Evolutionary conservation across 2,113 vertebrate genomes (phyloP).

Genomic region (Hemichromis elongatus): DNA sequence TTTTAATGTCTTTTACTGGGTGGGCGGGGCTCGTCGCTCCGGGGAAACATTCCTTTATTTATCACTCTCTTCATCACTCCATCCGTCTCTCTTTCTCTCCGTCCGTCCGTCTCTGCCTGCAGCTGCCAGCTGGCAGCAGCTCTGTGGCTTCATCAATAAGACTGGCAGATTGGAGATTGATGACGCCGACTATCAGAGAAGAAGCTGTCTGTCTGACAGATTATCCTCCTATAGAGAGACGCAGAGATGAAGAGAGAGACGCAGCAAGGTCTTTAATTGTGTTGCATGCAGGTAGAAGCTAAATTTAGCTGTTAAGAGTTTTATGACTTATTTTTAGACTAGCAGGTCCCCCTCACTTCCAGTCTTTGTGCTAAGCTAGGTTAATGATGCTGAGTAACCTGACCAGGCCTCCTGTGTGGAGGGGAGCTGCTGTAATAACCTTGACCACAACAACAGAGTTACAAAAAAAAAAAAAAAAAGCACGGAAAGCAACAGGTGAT

Average conservation of each 20-base stretch:
- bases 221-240: constrained; percentile 15
- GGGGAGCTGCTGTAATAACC: background rate
- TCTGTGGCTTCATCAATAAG: constrained; percentile 55
- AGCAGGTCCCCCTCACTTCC: background rate
- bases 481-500: background rate
- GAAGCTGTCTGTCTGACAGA: constrained; percentile 52
- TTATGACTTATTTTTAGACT: background rate
- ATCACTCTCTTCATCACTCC: constrained; percentile 28
- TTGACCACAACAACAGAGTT: no score
- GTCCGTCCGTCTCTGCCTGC: constrained; percentile 23
- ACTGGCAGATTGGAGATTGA: constrained; percentile 51
- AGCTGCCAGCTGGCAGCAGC: constrained; percentile 53
- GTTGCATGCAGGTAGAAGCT: background rate
- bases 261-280: background rate
- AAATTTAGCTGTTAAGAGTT: background rate
- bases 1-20: constrained; percentile 36
- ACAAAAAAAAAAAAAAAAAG: no score
- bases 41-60: constrained; percentile 31
- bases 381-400: background rate
- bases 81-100: constrained; percentile 10
- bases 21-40: constrained; percentile 22
- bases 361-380: background rate
- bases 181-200: constrained; percentile 29
- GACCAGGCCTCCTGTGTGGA: background rate
- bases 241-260: background rate